phyloP scores from a whole-genome alignment of 2,113 vertebrate species.

The Sterrhoptilus dennistouni region DNA sequence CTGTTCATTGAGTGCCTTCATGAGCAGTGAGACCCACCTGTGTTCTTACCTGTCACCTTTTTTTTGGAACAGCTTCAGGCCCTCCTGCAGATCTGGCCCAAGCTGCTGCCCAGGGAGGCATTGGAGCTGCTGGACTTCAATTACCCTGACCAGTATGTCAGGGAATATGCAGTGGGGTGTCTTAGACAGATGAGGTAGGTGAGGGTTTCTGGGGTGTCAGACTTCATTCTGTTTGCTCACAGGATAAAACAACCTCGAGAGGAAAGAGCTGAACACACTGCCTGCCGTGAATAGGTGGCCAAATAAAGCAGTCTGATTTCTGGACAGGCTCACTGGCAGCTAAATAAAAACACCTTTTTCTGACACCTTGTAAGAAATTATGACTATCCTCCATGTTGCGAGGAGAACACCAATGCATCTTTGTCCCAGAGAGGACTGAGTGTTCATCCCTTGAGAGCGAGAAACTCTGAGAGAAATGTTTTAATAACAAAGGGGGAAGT shows the following conservation, averaged over 20 bases:
- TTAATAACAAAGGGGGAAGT: not conserved
- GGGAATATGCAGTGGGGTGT: slow-evolving; percentile 92
- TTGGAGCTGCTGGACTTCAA: slow-evolving; percentile 96
- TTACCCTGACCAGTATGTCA: slow-evolving; percentile 96
- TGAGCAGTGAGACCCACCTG: not conserved
- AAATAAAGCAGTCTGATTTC: not conserved
- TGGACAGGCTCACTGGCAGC: not conserved
- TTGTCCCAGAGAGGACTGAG: not conserved
- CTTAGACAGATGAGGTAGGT: slow-evolving; percentile 90
- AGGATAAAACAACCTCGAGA: not conserved
- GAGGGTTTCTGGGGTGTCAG: not conserved
- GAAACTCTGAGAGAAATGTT: not conserved
- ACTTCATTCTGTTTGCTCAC: not conserved
- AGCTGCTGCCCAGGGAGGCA: slow-evolving; percentile 90
- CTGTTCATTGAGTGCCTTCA: not conserved
- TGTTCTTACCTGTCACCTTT: not conserved
- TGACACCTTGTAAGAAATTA: not conserved
- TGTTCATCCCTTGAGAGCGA: not conserved
- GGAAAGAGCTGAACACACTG: not conserved
- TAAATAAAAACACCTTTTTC: not conserved
- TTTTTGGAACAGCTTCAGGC: slow-evolving; percentile 87
- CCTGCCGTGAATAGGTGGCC: not conserved
- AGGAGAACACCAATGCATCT: not conserved
- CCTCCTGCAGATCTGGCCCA: slow-evolving; percentile 96
- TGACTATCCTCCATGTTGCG: not conserved